Conservation (phyloP, 2,113 vertebrate genomes). For the Gobius niger region DNA sequence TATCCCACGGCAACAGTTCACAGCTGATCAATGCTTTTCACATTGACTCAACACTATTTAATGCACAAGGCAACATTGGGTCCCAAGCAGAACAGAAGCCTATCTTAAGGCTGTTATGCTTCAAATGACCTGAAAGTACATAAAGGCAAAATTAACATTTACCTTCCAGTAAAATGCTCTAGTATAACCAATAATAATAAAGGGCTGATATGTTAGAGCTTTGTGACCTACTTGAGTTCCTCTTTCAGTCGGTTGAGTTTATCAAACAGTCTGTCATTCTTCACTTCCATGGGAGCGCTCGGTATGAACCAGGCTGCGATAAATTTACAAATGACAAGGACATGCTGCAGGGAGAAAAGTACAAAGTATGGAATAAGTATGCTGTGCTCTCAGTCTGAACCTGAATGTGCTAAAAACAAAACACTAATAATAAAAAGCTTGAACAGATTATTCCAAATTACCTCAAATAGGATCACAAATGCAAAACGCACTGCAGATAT, state of each 20-base stretch:
- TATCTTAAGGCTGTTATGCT: slow-evolving; percentile 17
- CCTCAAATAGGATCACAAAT: slow-evolving; percentile 95
- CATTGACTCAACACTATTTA: slow-evolving; percentile 33
- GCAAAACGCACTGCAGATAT: slow-evolving; percentile 87
- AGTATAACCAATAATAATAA: background rate
- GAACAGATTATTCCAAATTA: slow-evolving; percentile 30
- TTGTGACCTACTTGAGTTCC: slow-evolving; percentile 70
- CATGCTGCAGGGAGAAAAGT: slow-evolving; percentile 78
- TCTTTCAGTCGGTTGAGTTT: slow-evolving; percentile 71
- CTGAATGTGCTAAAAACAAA: background rate
- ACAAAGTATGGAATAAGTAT: slow-evolving; percentile 10
- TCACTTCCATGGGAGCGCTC: slow-evolving; percentile 79
- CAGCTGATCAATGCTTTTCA: slow-evolving; percentile 29
- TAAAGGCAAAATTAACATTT: slow-evolving; percentile 15
- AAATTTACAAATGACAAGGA: slow-evolving; percentile 87
- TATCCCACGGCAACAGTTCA: slow-evolving; percentile 23
- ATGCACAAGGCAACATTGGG: slow-evolving; percentile 42
- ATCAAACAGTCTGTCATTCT: slow-evolving; percentile 81
- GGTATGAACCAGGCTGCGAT: slow-evolving; percentile 91
- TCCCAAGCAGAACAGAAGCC: background rate
- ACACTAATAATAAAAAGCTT: background rate
- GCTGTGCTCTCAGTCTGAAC: too few species aligned
- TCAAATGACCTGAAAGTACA: slow-evolving; percentile 57
- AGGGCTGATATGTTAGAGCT: background rate
- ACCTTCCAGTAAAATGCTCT: background rate